Evolutionary conservation across 2,888 invertebrate species (phyloP), one percentile per base, ranked within the genome.

Genomic region (Tetranychus piercei): DNA sequence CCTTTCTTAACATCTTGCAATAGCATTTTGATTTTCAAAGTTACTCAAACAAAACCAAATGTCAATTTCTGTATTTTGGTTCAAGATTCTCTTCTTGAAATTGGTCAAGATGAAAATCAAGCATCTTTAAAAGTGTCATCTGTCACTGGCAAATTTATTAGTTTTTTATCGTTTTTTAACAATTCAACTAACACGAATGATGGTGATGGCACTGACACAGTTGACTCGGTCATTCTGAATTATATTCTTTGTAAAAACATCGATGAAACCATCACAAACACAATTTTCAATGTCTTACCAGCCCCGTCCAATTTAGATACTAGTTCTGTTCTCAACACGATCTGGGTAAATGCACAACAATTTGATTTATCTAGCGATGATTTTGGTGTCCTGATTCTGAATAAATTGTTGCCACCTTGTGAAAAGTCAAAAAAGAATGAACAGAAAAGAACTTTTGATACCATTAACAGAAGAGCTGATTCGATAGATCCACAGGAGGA

Each of bases 401-500:
- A 23, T 6, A 71, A 44, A 44, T 18, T 71, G 6, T 43, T 71
- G 43, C 34, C 71, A 8, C 71, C 71, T 11, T n/a, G 20, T 6
- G 71, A 71, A 71, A 71, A 44, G 15, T 11, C 44, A 5, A 71
- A 71, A 71, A 44, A 15, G 43, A 69, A 69, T 69, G 45, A 71
- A 43, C 43, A 34, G 8, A 71, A 71, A n/a, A n/a, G 18, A 44
- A 20, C 15, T 11, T 15, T 11, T 18, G 20, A 44, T 71, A 18
- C n/a, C 15, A n/a, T 44, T 20, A 15, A 11, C 9, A 43, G 34
- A 71, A 6, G 20, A 71, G 18, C 20, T 34, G 71, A 71, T n/a
- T n/a, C 44, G 9, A 71, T 71, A 15, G 71, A 34, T 15, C 6
- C 45, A 20, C 9, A 23, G 15, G 71, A 71, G 1, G 71, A 71